These are phyloP conservation scores for Neolamprologus kungweensis DNA, from an alignment of 2,113 vertebrate genomes.

Conservation along the genomic window DNA sequence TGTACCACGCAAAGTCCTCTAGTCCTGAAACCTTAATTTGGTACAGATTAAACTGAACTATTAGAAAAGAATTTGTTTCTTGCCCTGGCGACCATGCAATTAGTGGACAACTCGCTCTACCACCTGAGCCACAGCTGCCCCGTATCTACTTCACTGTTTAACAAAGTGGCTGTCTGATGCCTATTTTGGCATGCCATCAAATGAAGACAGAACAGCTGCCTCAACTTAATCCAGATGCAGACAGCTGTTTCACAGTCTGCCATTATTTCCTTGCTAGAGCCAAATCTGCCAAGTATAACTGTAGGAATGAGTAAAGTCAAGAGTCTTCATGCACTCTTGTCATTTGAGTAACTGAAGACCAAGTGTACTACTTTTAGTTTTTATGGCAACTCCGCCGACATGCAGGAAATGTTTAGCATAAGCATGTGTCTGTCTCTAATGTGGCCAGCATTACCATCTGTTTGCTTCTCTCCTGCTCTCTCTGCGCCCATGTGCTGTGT, in stretches of 20 bases:
- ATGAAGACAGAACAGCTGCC: background rate
- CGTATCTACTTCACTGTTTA: background rate
- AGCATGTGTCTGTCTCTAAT: background rate
- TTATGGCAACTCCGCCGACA: background rate
- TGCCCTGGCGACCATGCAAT: background rate
- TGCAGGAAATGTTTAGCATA: background rate
- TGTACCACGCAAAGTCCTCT: background rate
- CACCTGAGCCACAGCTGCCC: background rate
- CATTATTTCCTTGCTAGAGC: background rate
- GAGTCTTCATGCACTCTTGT: background rate
- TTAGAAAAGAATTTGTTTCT: background rate
- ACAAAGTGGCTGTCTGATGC: background rate
- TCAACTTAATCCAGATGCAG: background rate
- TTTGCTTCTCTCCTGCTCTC: background rate
- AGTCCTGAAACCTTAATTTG: background rate
- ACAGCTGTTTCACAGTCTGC: background rate
- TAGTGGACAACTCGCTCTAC: background rate
- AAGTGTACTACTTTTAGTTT: background rate
- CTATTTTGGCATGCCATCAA: background rate
- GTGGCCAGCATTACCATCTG: background rate
- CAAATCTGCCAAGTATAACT: background rate
- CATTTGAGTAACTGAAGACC: background rate
- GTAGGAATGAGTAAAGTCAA: background rate
- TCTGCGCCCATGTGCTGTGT: background rate
- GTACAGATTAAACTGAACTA: background rate